phyloP scores from a whole-genome alignment of 1,140 invertebrate species.

The Grapholita molesta region DNA sequence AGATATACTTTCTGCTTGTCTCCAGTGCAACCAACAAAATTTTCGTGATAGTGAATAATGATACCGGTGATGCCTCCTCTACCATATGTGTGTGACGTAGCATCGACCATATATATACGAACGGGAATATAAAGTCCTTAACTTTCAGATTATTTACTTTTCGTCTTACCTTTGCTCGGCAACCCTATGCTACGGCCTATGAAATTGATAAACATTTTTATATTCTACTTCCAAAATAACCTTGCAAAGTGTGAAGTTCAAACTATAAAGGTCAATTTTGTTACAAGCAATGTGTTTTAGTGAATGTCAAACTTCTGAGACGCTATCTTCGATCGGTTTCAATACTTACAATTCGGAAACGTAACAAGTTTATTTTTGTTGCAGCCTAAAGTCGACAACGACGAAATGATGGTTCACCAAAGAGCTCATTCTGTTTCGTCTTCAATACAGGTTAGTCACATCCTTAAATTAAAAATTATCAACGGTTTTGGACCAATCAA shows the following conservation, averaged over 20 bases:
- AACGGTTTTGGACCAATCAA: background rate
- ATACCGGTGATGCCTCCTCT: too few species aligned
- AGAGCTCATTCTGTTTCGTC: conserved; percentile 70
- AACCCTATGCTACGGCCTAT: too few species aligned
- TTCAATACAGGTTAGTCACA: conserved; percentile 52
- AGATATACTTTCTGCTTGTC: too few species aligned
- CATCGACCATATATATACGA: too few species aligned
- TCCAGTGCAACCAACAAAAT: too few species aligned
- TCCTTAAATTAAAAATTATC: background rate
- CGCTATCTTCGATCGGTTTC: background rate
- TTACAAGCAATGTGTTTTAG: background rate
- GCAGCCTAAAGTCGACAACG: conserved; percentile 62
- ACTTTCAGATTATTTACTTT: too few species aligned
- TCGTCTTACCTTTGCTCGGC: too few species aligned
- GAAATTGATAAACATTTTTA: background rate
- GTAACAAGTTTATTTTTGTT: conserved; percentile 27
- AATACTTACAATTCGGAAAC: background rate
- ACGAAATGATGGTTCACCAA: conserved; percentile 69
- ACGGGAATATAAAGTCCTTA: too few species aligned
- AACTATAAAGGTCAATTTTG: background rate
- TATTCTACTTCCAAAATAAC: background rate
- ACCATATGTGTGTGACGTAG: too few species aligned
- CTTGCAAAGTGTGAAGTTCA: background rate
- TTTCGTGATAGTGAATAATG: too few species aligned
- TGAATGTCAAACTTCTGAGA: background rate